Evolutionary conservation across 1,140 invertebrate genomes (phyloP).

Genomic region (Pseudomyrmex concolor): DNA sequence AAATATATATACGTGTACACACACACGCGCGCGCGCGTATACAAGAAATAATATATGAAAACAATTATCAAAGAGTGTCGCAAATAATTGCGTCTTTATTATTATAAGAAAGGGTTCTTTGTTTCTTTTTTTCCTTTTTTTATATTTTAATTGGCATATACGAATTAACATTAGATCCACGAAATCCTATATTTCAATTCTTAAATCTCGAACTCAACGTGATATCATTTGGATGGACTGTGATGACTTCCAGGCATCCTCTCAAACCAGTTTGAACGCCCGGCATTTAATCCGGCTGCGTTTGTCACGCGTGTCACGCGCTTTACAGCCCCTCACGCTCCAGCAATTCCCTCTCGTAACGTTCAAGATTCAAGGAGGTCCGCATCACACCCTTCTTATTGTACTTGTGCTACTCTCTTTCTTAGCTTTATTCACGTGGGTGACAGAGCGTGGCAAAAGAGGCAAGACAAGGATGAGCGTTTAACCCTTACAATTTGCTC

Average conservation of each 20-base stretch:
- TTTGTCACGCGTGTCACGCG: slow-evolving; percentile 68
- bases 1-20: background rate
- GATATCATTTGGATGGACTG: slow-evolving; percentile 47
- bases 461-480: slow-evolving; percentile 44
- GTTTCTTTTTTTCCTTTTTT: no score
- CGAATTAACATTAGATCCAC: slow-evolving; percentile 21
- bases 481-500: slow-evolving; percentile 53
- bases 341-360: slow-evolving; percentile 63
- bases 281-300: slow-evolving; percentile 59
- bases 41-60: background rate
- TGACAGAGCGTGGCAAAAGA: slow-evolving; percentile 56
- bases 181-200: slow-evolving; percentile 4
- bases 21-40: no score
- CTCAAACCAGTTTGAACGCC: slow-evolving; percentile 32
- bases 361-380: slow-evolving; percentile 56
- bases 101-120: no score
- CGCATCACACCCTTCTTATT: background rate
- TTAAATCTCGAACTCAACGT: slow-evolving; percentile 33
- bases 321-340: slow-evolving; percentile 57
- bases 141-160: background rate
- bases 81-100: no score
- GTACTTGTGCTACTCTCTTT: background rate
- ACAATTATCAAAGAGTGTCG: no score
- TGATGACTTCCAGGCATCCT: slow-evolving; percentile 50
- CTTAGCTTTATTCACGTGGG: slow-evolving; percentile 55